phyloP scores from a whole-genome alignment of 2,888 invertebrate genomes.

The Cephus sareptanus region DNA sequence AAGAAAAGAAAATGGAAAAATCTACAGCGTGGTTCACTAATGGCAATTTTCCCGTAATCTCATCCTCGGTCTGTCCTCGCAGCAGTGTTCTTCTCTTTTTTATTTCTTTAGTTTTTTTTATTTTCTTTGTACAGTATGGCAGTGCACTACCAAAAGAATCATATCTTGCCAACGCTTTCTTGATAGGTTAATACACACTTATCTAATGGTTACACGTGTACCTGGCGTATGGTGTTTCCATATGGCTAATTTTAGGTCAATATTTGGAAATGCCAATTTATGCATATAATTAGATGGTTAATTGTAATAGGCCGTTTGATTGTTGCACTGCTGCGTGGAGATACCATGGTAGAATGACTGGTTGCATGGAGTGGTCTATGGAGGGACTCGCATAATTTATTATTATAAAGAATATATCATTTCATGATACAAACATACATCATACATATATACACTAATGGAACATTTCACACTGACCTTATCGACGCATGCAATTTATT shows the following conservation, averaged over 20 bases:
- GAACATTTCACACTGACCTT: background rate
- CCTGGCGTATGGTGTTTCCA: background rate
- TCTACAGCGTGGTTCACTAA: background rate
- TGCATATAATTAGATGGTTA: background rate
- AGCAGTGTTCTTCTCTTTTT: background rate
- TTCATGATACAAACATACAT: background rate
- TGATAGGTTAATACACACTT: background rate
- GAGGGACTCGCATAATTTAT: constrained; percentile 30
- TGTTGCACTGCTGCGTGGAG: background rate
- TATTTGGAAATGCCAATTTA: background rate
- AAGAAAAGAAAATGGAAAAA: background rate
- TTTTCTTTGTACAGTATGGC: background rate
- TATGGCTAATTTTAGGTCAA: background rate
- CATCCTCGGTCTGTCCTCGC: constrained; percentile 1
- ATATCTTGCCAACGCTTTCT: background rate
- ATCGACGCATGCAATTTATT: background rate
- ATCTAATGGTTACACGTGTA: background rate
- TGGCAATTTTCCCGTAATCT: constrained; percentile 6
- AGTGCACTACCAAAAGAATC: background rate
- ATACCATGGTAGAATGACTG: constrained; percentile 23
- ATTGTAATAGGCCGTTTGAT: background rate
- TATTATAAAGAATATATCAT: background rate
- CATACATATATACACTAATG: background rate
- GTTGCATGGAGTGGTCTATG: constrained; percentile 44
- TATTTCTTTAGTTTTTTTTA: background rate